Conservation (phyloP, 2,797 vertebrate genomes). For the Cirrhinus molitorella region DNA sequence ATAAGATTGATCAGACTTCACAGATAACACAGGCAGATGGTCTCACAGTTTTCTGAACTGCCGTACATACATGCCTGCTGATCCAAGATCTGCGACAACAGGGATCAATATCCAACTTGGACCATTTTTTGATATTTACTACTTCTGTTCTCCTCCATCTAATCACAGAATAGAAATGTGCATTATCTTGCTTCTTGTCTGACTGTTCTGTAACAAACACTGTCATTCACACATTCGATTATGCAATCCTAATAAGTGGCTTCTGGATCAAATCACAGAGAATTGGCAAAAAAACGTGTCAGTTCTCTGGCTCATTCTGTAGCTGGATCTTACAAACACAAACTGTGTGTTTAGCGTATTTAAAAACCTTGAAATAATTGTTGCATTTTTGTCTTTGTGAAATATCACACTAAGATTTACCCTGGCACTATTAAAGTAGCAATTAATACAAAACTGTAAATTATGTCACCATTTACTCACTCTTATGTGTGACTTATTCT, state of each 20-base stretch:
- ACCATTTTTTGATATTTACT: constrained; percentile 17
- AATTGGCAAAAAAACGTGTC: background rate
- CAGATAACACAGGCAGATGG: constrained; percentile 56
- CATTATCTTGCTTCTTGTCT: background rate
- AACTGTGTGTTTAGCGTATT: background rate
- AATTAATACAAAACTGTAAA: background rate
- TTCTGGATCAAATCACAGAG: constrained; percentile 3
- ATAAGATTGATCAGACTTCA: constrained; percentile 48
- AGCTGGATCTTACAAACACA: background rate
- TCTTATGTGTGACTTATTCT: background rate
- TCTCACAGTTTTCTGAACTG: constrained; percentile 27
- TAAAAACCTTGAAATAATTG: background rate
- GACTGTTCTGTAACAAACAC: constrained; percentile 14
- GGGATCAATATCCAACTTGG: constrained; percentile 39
- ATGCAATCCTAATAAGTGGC: background rate
- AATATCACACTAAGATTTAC: background rate
- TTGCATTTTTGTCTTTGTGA: background rate
- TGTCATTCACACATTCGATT: constrained; percentile 36
- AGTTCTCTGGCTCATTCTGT: background rate
- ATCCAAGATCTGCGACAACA: constrained; percentile 41
- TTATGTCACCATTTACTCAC: background rate
- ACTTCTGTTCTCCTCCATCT: background rate
- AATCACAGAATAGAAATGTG: background rate
- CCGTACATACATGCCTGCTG: constrained; percentile 29
- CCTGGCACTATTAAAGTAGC: background rate